Evolutionary conservation across 2,113 vertebrate species (phyloP).

Genomic region (Hydropotes inermis): DNA sequence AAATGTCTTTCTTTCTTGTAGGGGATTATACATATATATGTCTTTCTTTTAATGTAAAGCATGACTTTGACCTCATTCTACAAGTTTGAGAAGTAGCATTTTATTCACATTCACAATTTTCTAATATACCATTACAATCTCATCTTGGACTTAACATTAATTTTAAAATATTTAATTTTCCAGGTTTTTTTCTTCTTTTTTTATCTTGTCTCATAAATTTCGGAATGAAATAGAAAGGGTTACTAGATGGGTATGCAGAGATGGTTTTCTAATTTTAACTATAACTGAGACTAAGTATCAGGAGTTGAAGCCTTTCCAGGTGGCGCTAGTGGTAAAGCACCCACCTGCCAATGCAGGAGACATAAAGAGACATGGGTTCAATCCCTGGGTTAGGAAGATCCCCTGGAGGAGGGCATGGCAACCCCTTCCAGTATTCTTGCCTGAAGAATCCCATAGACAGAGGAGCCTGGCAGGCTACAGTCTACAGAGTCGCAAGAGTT

Average conservation of each 20-base stretch:
- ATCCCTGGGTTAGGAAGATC: background rate
- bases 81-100: constrained; percentile 16
- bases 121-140: background rate
- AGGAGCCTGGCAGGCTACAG: background rate
- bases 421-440: background rate
- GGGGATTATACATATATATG: background rate
- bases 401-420: background rate
- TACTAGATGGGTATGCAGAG: background rate
- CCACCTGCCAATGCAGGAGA: background rate
- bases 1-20: background rate
- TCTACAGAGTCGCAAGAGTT: background rate
- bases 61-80: constrained; percentile 5
- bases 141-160: background rate
- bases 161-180: background rate
- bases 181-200: background rate
- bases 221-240: background rate
- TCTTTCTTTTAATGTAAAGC: background rate
- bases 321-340: background rate
- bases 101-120: constrained; percentile 4
- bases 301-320: background rate
- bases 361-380: background rate
- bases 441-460: background rate
- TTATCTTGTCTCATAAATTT: background rate
- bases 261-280: background rate
- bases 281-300: background rate